Conservation (phyloP, 2,888 invertebrate genomes). For the Drosophila greeni region DNA sequence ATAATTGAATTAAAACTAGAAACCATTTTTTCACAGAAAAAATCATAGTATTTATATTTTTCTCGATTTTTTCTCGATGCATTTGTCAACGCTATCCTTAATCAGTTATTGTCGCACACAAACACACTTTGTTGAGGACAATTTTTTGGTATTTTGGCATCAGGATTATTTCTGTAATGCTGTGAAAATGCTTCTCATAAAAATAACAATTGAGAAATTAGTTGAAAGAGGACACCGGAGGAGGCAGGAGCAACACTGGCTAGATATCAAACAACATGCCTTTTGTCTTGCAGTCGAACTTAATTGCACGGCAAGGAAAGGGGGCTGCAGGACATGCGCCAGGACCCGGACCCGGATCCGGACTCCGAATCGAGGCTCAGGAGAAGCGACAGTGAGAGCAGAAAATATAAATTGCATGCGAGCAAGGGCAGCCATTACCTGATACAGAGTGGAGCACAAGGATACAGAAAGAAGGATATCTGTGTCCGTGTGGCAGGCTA, state of each 20-base stretch:
- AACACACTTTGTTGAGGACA: slow-evolving; percentile 10
- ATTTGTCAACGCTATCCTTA: slow-evolving; percentile 55
- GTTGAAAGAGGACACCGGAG: slow-evolving; percentile 25
- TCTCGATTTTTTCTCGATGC: not conserved
- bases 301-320: slow-evolving; percentile 57
- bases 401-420: slow-evolving; percentile 71
- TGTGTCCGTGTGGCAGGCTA: slow-evolving; percentile 35
- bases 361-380: slow-evolving; percentile 47
- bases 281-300: slow-evolving; percentile 72
- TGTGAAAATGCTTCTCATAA: slow-evolving; percentile 62
- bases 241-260: slow-evolving; percentile 22
- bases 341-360: slow-evolving; percentile 30
- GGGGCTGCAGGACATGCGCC: slow-evolving; percentile 11
- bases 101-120: slow-evolving; percentile 61
- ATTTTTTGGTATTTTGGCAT: slow-evolving; percentile 25
- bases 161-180: slow-evolving; percentile 46
- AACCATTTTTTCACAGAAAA: not conserved
- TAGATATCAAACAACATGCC: slow-evolving; percentile 71
- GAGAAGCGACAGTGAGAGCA: slow-evolving; percentile 42
- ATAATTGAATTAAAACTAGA: too few species aligned
- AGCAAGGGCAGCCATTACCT: slow-evolving; percentile 68
- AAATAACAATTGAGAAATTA: slow-evolving; percentile 53
- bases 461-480: slow-evolving; percentile 31
- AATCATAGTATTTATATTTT: not conserved
- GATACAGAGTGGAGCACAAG: slow-evolving; percentile 45